Conservation (phyloP, 2,113 vertebrate species). For the Lota lota region DNA sequence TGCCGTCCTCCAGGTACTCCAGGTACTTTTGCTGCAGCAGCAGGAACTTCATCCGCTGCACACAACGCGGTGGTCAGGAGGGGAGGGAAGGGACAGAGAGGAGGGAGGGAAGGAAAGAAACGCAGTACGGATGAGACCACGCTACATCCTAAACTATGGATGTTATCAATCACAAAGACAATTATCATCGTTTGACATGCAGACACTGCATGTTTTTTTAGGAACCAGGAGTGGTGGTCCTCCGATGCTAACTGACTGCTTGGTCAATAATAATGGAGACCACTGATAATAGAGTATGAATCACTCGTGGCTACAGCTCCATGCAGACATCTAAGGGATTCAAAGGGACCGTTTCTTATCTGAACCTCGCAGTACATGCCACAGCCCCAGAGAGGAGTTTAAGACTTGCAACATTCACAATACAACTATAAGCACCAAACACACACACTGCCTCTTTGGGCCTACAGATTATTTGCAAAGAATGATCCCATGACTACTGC, state of each 20-base stretch:
- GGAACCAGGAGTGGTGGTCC: neutral
- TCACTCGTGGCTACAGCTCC: neutral
- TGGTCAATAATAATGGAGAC: constrained; percentile 11
- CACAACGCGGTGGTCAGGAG: constrained; percentile 46
- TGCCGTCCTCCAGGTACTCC: constrained; percentile 98
- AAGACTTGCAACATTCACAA: constrained; percentile 1
- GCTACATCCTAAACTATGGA: neutral
- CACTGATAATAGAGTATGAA: constrained; percentile 6
- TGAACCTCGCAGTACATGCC: constrained; percentile 31
- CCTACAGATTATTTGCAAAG: no score
- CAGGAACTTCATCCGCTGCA: constrained; percentile 98
- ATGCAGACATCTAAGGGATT: neutral
- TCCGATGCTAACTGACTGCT: neutral
- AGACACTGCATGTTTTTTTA: neutral
- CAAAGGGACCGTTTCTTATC: constrained; percentile 29
- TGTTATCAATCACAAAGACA: neutral
- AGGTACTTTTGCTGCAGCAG: constrained; percentile 99
- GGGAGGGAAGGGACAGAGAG: neutral
- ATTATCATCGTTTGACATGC: neutral
- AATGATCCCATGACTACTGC: no score
- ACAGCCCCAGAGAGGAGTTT: constrained; percentile 16
- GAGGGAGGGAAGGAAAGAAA: neutral
- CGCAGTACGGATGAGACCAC: neutral
- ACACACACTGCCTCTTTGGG: neutral
- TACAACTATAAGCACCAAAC: constrained; percentile 11